Evolutionary conservation across 1,140 invertebrate species (phyloP).

Genomic region (Thaumetopoea pityocampa): DNA sequence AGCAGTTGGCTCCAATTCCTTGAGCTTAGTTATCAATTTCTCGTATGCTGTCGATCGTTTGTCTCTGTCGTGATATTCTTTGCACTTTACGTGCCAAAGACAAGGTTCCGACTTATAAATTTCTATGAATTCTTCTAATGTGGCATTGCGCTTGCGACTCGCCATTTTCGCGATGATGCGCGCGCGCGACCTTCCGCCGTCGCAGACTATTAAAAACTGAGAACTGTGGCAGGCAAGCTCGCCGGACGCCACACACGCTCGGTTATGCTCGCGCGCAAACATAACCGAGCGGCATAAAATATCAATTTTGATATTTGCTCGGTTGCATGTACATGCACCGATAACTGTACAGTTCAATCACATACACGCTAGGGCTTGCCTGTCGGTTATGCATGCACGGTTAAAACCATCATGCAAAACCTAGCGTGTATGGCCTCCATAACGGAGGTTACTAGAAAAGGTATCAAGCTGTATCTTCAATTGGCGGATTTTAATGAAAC

Average conservation of each 20-base stretch:
- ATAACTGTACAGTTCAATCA: conserved; percentile 3
- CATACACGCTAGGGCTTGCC: conserved; percentile 7
- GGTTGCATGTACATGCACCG: conserved; percentile 4
- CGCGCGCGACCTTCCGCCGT: too few species aligned
- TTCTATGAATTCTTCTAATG: conserved; percentile 4
- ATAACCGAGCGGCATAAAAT: conserved; percentile 8
- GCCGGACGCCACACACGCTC: conserved; percentile 1
- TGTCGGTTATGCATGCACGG: conserved; percentile 4
- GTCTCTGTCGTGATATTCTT: conserved; percentile 7
- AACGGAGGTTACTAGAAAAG: too few species aligned
- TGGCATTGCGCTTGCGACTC: conserved; percentile 2
- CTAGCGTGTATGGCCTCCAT: too few species aligned
- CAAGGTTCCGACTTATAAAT: conserved; percentile 5
- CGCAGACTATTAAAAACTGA: too few species aligned
- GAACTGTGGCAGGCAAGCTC: too few species aligned
- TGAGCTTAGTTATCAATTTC: conserved; percentile 4
- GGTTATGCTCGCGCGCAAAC: conserved; percentile 8
- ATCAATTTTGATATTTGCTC: conserved; percentile 8
- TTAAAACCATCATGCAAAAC: conserved; percentile 6
- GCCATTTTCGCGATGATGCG: too few species aligned
- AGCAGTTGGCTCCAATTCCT: conserved; percentile 5
- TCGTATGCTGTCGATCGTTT: conserved; percentile 5
- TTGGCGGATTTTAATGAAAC: too few species aligned
- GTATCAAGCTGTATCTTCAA: too few species aligned
- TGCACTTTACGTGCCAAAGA: conserved; percentile 6